Percentiles rank a stretch among this genome's conserved stretches.
Conservation (phyloP, 2,797 vertebrate genomes). For the Miichthys miiuy region DNA sequence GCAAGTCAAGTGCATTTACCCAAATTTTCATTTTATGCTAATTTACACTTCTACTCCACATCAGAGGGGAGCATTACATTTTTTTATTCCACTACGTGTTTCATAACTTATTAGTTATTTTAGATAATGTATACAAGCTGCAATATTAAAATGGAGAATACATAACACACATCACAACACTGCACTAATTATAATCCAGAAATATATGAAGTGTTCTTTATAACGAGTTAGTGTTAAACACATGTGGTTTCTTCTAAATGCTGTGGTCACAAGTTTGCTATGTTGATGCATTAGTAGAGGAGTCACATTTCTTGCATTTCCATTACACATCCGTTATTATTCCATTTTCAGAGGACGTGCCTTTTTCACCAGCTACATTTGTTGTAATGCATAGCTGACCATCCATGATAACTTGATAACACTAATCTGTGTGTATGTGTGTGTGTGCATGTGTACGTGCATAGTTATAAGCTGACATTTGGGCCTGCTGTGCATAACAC, state of each 20-base stretch:
- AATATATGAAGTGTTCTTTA: too few species aligned
- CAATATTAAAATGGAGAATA: too few species aligned
- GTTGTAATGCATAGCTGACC: slow-evolving; percentile 3
- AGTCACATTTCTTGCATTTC: not conserved
- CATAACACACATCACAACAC: too few species aligned
- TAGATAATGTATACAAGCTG: not conserved
- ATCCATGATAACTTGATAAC: not conserved
- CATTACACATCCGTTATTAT: not conserved
- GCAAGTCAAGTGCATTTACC: too few species aligned
- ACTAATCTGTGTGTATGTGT: not conserved
- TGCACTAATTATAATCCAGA: too few species aligned
- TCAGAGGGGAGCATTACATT: too few species aligned
- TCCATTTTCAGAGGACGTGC: not conserved
- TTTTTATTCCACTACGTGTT: too few species aligned
- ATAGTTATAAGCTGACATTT: slow-evolving; percentile 37
- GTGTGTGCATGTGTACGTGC: not conserved
- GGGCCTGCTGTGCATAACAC: not conserved
- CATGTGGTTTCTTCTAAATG: slow-evolving; percentile 39
- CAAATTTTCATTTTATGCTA: too few species aligned
- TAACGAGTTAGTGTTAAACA: slow-evolving; percentile 43
- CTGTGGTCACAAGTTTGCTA: slow-evolving; percentile 30
- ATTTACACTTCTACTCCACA: too few species aligned
- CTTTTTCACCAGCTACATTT: not conserved
- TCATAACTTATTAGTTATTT: too few species aligned
- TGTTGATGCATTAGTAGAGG: slow-evolving; percentile 13